Percentiles rank a stretch among this genome's conserved stretches.
Conservation (phyloP, 1,140 invertebrate species). For the Hydropsyche tenuis region DNA sequence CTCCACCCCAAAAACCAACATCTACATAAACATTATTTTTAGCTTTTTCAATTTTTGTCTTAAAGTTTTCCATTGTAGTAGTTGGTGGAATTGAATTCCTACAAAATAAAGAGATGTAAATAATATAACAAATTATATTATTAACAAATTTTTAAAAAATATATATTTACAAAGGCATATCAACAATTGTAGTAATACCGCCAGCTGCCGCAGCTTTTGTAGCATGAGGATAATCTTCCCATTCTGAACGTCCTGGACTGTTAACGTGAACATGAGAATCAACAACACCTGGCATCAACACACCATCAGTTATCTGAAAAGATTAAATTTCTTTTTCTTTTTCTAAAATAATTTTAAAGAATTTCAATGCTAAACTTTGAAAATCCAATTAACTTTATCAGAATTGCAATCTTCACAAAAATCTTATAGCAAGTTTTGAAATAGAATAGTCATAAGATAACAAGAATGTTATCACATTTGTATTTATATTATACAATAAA, state of each 20-base stretch:
- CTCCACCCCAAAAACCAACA: conserved; percentile 78
- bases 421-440: no score
- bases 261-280: conserved; percentile 90
- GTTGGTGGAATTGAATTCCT: conserved; percentile 77
- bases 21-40: conserved; percentile 70
- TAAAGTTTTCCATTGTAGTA: conserved; percentile 67
- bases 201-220: conserved; percentile 75
- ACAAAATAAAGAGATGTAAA: conserved; percentile 30
- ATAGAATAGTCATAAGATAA: no score
- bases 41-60: conserved; percentile 66
- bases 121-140: not conserved
- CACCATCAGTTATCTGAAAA: conserved; percentile 65
- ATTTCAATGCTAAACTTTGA: no score
- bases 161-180: conserved; percentile 72
- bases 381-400: no score
- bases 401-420: no score
- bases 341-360: no score
- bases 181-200: conserved; percentile 75
- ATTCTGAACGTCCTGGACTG: conserved; percentile 79
- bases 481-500: no score
- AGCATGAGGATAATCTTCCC: conserved; percentile 75
- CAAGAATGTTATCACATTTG: no score
- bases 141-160: not conserved
- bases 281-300: conserved; percentile 81
- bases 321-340: not conserved